Evolutionary conservation across 1,140 invertebrate species (phyloP).

Genomic region (Papilio helenus): DNA sequence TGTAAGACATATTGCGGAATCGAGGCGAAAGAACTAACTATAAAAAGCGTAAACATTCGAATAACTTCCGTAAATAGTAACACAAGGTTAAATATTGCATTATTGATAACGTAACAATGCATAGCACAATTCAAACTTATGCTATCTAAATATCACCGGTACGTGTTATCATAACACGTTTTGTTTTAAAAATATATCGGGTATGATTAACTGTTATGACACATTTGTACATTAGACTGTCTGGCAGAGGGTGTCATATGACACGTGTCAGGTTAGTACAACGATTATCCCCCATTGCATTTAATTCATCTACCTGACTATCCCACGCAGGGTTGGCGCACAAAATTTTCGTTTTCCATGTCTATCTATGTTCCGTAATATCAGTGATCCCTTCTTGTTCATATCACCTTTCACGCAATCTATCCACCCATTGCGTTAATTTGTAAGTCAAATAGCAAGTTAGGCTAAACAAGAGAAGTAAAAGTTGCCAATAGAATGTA

Average conservation of each 20-base stretch:
- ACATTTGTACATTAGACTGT: not conserved
- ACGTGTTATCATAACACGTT: conserved; percentile 31
- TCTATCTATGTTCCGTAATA: too few species aligned
- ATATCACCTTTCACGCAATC: too few species aligned
- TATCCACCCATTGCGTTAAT: not conserved
- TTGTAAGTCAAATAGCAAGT: too few species aligned
- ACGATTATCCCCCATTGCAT: not conserved
- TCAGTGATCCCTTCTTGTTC: too few species aligned
- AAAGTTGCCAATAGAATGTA: not conserved
- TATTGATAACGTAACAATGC: conserved; percentile 31
- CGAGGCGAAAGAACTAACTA: not conserved
- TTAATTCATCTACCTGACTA: not conserved
- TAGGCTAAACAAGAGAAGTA: not conserved
- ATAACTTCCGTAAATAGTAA: not conserved
- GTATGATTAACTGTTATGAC: not conserved
- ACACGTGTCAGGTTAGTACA: not conserved
- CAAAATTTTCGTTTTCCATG: too few species aligned
- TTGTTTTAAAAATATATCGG: conserved; percentile 29
- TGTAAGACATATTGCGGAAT: not conserved
- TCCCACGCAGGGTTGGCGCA: too few species aligned
- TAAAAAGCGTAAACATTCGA: not conserved
- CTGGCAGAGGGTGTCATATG: not conserved
- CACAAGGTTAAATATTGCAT: conserved; percentile 16
- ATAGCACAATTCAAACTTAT: conserved; percentile 5
- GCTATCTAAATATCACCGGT: conserved; percentile 33